Evolutionary conservation across 1,140 invertebrate species (phyloP).

Genomic region (Pemphigus obesinymphae): DNA sequence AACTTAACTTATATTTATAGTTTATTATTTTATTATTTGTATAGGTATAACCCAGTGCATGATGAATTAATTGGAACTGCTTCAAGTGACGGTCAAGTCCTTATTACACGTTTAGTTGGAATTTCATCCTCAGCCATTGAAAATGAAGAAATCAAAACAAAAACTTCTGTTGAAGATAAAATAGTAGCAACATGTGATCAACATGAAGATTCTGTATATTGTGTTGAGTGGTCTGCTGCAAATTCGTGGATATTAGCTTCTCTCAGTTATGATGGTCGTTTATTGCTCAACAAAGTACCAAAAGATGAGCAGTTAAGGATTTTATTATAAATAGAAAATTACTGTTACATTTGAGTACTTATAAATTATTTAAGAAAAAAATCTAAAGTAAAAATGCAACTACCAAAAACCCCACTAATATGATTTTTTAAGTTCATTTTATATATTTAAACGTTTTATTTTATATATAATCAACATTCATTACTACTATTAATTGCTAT

Average conservation of each 20-base stretch:
- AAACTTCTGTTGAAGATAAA: constrained; percentile 59
- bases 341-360: neutral
- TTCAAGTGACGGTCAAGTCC: constrained; percentile 88
- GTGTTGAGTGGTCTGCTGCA: constrained; percentile 90
- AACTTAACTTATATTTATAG: no score
- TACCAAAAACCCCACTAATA: no score
- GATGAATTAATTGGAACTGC: constrained; percentile 93
- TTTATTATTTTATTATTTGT: neutral
- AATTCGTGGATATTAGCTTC: constrained; percentile 99
- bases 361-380: neutral
- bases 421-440: no score
- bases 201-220: constrained; percentile 97
- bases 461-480: no score
- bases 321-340: constrained; percentile 57
- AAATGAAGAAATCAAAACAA: constrained; percentile 25
- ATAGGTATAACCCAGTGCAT: constrained; percentile 87
- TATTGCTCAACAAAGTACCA: constrained; percentile 89
- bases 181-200: constrained; percentile 86
- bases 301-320: constrained; percentile 88
- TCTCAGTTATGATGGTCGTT: constrained; percentile 89
- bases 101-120: constrained; percentile 78
- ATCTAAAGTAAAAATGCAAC: neutral
- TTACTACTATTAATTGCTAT: no score
- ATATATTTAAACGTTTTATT: no score
- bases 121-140: constrained; percentile 74